Evolutionary conservation across 2,888 invertebrate genomes (phyloP).

Genomic region (Agriotes lineatus): DNA sequence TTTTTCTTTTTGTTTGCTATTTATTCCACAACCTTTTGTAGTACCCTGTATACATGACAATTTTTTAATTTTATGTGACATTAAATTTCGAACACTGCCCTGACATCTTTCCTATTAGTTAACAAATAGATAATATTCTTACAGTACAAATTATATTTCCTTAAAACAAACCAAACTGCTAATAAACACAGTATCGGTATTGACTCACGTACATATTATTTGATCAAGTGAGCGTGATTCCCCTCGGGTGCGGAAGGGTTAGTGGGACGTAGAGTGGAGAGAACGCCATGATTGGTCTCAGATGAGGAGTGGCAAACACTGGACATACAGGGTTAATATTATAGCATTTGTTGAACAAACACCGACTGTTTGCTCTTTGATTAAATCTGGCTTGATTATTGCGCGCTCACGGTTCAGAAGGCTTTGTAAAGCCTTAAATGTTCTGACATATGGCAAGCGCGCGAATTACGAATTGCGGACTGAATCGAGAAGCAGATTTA

Average conservation of each 20-base stretch:
- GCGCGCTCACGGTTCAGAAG: constrained; percentile 55
- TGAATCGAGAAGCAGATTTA: neutral
- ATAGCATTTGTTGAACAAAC: constrained; percentile 59
- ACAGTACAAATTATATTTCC: too few species aligned
- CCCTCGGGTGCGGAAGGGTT: constrained; percentile 48
- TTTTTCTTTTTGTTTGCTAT: too few species aligned
- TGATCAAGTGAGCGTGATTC: constrained; percentile 53
- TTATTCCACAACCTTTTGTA: too few species aligned
- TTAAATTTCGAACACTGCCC: too few species aligned
- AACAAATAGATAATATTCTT: too few species aligned
- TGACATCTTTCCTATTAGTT: too few species aligned
- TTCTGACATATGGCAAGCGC: constrained; percentile 35
- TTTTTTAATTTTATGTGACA: too few species aligned
- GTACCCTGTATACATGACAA: too few species aligned
- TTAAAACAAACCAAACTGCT: constrained; percentile 22
- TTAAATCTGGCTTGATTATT: constrained; percentile 60
- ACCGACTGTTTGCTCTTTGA: constrained; percentile 57
- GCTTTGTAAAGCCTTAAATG: constrained; percentile 34
- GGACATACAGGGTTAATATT: constrained; percentile 60
- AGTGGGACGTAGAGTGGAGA: constrained; percentile 37
- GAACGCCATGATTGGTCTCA: constrained; percentile 57
- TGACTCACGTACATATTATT: constrained; percentile 53
- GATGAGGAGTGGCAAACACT: constrained; percentile 58
- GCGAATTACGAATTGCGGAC: constrained; percentile 30
- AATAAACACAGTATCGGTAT: constrained; percentile 34